phyloP scores from a whole-genome alignment of 2,888 invertebrate genomes.

The Philaethria dido region DNA sequence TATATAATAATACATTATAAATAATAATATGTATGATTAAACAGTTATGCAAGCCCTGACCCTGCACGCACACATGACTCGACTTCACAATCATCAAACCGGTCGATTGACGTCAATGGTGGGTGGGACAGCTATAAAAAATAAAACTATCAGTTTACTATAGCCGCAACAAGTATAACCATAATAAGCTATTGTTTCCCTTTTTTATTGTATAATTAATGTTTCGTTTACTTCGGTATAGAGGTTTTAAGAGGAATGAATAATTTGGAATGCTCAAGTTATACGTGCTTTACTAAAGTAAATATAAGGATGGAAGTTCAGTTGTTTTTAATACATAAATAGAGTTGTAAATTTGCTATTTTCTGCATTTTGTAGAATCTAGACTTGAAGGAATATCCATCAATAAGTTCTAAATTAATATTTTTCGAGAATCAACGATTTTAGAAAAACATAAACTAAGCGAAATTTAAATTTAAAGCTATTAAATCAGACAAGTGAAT shows the following conservation, averaged over 20 bases:
- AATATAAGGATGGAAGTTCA: neutral
- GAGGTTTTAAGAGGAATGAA: neutral
- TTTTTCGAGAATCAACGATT: too few relatives aligned
- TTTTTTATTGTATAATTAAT: conserved; percentile 51
- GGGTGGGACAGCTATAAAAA: conserved; percentile 69
- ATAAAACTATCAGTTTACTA: conserved; percentile 80
- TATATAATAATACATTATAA: conserved; percentile 18
- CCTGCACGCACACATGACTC: conserved; percentile 57
- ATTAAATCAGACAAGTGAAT: too few relatives aligned
- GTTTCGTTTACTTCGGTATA: conserved; percentile 32
- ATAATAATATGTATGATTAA: conserved; percentile 30
- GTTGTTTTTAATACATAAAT: neutral
- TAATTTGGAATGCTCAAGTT: neutral
- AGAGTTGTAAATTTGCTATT: neutral
- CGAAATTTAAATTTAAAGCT: too few relatives aligned
- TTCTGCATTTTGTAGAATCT: too few relatives aligned
- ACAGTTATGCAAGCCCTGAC: conserved; percentile 45
- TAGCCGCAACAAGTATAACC: conserved; percentile 63
- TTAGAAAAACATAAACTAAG: too few relatives aligned
- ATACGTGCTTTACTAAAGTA: neutral
- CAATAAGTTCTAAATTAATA: too few relatives aligned
- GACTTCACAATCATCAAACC: conserved; percentile 54
- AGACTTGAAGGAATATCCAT: too few relatives aligned
- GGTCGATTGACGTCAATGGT: conserved; percentile 80
- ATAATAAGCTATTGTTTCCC: conserved; percentile 72